Evolutionary conservation across 2,888 invertebrate species (phyloP).

Genomic region (Eledona agricola): DNA sequence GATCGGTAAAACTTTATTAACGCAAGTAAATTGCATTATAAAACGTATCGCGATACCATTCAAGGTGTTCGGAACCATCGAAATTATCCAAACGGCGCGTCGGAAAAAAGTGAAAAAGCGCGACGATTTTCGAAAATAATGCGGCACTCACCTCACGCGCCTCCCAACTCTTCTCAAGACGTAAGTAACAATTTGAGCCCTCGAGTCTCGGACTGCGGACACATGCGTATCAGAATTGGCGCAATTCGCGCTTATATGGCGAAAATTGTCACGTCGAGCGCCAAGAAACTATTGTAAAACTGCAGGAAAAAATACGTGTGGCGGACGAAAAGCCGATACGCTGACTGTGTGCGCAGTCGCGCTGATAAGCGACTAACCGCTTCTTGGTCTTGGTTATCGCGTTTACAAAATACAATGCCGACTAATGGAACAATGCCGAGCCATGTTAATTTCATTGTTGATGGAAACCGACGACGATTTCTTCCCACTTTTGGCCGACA

Average conservation of each 20-base stretch:
- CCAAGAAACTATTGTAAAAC: conserved; percentile 28
- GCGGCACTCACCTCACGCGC: not conserved
- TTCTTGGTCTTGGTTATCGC: conserved; percentile 32
- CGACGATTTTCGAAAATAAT: conserved; percentile 7
- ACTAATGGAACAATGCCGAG: conserved; percentile 30
- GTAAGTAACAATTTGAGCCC: not conserved
- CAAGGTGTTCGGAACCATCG: no score
- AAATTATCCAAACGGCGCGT: no score
- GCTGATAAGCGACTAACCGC: conserved; percentile 35
- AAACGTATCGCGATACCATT: conserved; percentile 27
- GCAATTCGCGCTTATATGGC: conserved; percentile 9
- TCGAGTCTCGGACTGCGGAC: not conserved
- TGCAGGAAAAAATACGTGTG: conserved; percentile 32
- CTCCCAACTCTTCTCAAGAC: not conserved
- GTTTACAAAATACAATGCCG: conserved; percentile 35
- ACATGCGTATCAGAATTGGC: conserved; percentile 10
- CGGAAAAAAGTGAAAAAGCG: conserved; percentile 10
- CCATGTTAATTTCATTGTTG: conserved; percentile 34
- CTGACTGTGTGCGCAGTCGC: conserved; percentile 23
- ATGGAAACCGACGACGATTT: conserved; percentile 23
- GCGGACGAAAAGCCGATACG: conserved; percentile 34
- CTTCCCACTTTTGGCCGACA: conserved; percentile 27
- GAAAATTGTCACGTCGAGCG: conserved; percentile 22
- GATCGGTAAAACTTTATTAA: conserved; percentile 6
- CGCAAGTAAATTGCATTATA: conserved; percentile 21